Evolutionary conservation across 1,140 invertebrate species (phyloP), one percentile per base, ranked within the genome.

Genomic region (Scaptomyza graminum): DNA sequence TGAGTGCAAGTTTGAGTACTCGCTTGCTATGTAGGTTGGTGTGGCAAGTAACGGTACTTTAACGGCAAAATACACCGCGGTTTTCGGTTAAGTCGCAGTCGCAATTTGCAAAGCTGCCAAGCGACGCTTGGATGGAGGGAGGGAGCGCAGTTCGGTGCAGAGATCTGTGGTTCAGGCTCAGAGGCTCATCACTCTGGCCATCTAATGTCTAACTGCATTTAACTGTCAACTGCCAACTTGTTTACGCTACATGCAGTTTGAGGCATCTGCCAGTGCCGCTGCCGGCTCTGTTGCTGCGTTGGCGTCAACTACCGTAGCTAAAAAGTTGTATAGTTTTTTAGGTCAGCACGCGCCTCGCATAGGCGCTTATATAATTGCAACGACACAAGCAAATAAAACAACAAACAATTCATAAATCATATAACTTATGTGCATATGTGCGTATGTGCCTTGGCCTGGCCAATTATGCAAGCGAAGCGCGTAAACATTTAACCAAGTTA

Each of bases 191-290:
- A 87, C 67, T 82, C 31, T 79, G 76, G 63, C 74, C 81, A 78
- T 87, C 82, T 85, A 85, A 87, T 81, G 74, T 79, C 78, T 87
- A 87, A 87, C 82, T 87, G 79, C 74, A 70, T 69, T 68, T 65
- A 44, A 56, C 82, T 88, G 82, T 88, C 83, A 87, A 75, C 31
- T 34, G 79, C 74, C 72, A 76, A 87, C 74, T 79, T 88, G 82
- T 87, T 87, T 87, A 88, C 71, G 82, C 81, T 80, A 57, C 41
- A 7, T 59, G 77, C 59, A 72, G 61, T 34, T 65, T 74, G 54
- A 12, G 46, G 37, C 51, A 50, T 44, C 54, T 37, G 76, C 74
- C 57, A 13, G 57, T 63, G 57, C 43, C 25, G 31, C 39, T 59
- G 74, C 61, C n/a, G n/a, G n/a, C 60, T 47, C 64, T 67, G 22